Evolutionary conservation across 2,797 vertebrate species (phyloP), one percentile per base, ranked within the genome.

Genomic region (Serranus cabrilla): DNA sequence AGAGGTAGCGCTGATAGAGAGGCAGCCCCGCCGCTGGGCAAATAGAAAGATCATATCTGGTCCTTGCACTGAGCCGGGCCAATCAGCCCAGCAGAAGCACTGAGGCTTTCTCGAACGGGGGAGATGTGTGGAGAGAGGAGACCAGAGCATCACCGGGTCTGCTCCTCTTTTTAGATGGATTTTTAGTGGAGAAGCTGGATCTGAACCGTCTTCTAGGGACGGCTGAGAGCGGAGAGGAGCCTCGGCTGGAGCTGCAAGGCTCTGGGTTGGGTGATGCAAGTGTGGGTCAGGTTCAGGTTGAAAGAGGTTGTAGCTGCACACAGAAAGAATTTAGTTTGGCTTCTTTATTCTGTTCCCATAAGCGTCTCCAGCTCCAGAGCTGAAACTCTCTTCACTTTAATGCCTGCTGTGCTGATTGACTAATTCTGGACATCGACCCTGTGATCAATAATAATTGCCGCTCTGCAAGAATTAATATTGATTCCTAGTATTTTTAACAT

Each of bases 41-140:
- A 94, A 96, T 93, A 91, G 90, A 91, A 94, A 94, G 95, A 96
- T 96, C 86, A 82, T 95, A 95, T 96, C 94, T 89, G 76, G 71
- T 83, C 84, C 82, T 66, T 72, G 71, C 84, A 78, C 84, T 71
- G 84, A 92, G 90, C 79, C 50, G 64, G 64, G 79, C 88, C 86
- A 93, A 92, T 93, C 91, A 91, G 86, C 75, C 84, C 78, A 55
- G 80, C 84, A 82, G 85, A 74, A 83, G 85, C 82, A 87, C 70
- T 1, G 62, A 80, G 81, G 80, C 74, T 90, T 88, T 89, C 86
- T 90, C 63, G 20, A 90, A 89, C 78, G 52, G 69, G 74, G 72
- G 71, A 84, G 83, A 84, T 79, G 83, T 91, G 89, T 88, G 79
- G 76, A 76, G 79, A 88, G 78, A 76, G 78, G 59, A 81, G 85